Evolutionary conservation across 1,140 invertebrate species (phyloP).

Genomic region (Saxidomus purpurata): DNA sequence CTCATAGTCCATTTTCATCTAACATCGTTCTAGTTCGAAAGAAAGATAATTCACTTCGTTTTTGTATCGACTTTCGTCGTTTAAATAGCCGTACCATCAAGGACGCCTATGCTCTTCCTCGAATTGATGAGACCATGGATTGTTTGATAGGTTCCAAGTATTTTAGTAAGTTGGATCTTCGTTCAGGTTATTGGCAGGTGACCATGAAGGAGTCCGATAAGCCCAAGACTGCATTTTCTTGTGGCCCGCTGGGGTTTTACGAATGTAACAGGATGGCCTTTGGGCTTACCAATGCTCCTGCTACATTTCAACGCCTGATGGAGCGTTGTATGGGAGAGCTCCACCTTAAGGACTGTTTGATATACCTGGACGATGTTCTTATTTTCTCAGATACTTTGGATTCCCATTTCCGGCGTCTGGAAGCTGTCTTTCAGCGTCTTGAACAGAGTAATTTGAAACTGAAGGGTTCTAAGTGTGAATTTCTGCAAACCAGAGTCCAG

Average conservation of each 20-base stretch:
- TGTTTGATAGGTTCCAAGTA: conserved; percentile 81
- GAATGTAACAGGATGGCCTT: conserved; percentile 51
- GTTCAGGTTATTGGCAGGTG: conserved; percentile 82
- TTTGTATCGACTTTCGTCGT: neutral
- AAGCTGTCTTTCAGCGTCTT: conserved; percentile 75
- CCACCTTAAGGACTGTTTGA: conserved; percentile 35
- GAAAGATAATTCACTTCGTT: neutral
- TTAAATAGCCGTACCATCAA: conserved; percentile 85
- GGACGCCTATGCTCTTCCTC: conserved; percentile 88
- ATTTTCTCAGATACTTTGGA: conserved; percentile 50
- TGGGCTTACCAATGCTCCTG: conserved; percentile 20
- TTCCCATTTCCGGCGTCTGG: conserved; percentile 64
- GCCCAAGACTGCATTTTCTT: conserved; percentile 81
- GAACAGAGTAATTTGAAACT: conserved; percentile 73
- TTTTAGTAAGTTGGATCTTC: conserved; percentile 86
- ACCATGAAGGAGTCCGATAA: conserved; percentile 78
- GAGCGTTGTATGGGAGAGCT: conserved; percentile 24
- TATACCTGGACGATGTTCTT: conserved; percentile 71
- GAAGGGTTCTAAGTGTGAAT: conserved; percentile 83
- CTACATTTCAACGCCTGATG: conserved; percentile 47
- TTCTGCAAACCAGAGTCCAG: conserved; percentile 75
- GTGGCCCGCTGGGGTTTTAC: conserved; percentile 44
- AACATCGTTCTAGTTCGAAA: neutral
- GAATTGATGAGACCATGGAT: conserved; percentile 86
- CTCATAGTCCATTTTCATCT: neutral